Percentiles rank a stretch among this genome's conserved stretches.
Conservation (phyloP, 2,888 invertebrate species). For the Leptinotarsa tumamoca region DNA sequence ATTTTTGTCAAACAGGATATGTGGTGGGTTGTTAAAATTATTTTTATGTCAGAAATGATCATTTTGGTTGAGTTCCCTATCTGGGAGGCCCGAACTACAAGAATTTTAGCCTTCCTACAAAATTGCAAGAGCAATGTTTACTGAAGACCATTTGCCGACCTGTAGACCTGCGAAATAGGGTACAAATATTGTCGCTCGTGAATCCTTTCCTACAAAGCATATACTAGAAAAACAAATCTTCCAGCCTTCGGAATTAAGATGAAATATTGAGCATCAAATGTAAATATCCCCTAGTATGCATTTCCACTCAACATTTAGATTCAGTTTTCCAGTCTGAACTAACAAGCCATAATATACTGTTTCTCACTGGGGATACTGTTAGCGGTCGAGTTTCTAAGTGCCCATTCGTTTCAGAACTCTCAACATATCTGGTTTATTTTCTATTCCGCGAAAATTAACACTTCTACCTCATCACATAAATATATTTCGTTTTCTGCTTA, state of each 20-base stretch:
- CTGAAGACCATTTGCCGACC: too few species aligned
- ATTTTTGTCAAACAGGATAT: too few species aligned
- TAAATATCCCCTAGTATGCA: slow-evolving; percentile 36
- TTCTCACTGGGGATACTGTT: slow-evolving; percentile 60
- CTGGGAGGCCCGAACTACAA: too few species aligned
- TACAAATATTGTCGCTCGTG: too few species aligned
- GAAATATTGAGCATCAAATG: background rate
- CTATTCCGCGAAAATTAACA: slow-evolving; percentile 59
- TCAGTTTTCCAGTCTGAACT: slow-evolving; percentile 42
- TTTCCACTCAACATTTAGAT: slow-evolving; percentile 38
- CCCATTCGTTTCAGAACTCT: slow-evolving; percentile 66
- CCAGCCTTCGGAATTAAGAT: background rate
- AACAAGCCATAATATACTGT: slow-evolving; percentile 51
- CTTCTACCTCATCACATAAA: slow-evolving; percentile 45
- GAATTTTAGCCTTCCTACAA: too few species aligned
- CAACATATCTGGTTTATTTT: slow-evolving; percentile 65
- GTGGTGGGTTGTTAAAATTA: too few species aligned
- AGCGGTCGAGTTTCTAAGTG: slow-evolving; percentile 65
- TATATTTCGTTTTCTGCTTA: slow-evolving; percentile 39
- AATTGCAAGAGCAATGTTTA: too few species aligned
- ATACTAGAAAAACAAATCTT: background rate
- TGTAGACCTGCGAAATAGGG: too few species aligned
- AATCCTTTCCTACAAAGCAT: too few species aligned
- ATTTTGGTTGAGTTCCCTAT: too few species aligned
- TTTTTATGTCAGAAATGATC: too few species aligned